Evolutionary conservation across 2,797 vertebrate species (phyloP).

Genomic region (Salmo trutta): DNA sequence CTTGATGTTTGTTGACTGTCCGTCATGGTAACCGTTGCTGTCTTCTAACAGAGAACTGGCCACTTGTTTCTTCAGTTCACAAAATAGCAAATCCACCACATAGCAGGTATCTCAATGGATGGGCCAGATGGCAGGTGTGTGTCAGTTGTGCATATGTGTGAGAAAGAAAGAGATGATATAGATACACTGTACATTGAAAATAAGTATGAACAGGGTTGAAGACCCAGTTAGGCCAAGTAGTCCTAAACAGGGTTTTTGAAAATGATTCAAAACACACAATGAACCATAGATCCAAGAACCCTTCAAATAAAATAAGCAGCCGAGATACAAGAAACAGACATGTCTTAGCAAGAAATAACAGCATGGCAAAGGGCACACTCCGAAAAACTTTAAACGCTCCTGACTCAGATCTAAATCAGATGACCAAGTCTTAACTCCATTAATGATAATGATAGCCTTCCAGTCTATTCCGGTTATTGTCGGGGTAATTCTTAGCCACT

Average conservation of each 20-base stretch:
- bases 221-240: background rate
- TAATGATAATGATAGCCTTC: conserved; percentile 82
- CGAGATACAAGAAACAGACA: conserved; percentile 6
- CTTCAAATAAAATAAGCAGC: background rate
- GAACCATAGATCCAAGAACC: background rate
- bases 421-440: conserved; percentile 76
- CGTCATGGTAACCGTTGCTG: conserved; percentile 63
- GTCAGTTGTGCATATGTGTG: background rate
- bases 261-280: background rate
- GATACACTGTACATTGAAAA: background rate
- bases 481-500: conserved; percentile 76
- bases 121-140: background rate
- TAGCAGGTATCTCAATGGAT: background rate
- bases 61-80: conserved; percentile 25
- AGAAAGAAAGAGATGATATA: background rate
- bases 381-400: conserved; percentile 61
- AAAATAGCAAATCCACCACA: conserved; percentile 16
- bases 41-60: conserved; percentile 27
- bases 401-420: conserved; percentile 67
- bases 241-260: background rate
- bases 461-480: conserved; percentile 77
- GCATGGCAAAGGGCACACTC: conserved; percentile 60
- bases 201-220: background rate
- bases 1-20: conserved; percentile 59
- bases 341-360: conserved; percentile 43